Evolutionary conservation across 2,113 vertebrate species (phyloP).

Genomic region (Sterrhoptilus dennistouni): DNA sequence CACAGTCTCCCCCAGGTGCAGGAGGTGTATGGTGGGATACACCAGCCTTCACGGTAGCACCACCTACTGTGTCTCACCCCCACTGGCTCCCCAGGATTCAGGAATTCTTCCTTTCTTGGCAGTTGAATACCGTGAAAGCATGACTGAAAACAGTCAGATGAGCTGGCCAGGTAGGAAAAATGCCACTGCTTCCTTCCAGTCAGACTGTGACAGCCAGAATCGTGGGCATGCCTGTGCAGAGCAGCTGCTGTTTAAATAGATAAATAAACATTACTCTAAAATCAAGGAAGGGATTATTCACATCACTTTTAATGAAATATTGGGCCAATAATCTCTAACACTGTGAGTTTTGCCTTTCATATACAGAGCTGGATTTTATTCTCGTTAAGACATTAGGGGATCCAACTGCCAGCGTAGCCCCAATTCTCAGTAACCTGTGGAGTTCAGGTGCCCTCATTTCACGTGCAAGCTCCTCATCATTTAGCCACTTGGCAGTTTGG

Average conservation of each 20-base stretch:
- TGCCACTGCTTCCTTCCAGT: not conserved
- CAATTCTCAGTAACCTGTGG: fast-evolving
- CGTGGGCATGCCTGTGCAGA: fast-evolving
- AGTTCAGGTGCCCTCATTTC: not conserved
- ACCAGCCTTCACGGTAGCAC: not conserved
- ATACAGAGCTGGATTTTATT: not conserved
- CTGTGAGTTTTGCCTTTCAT: not conserved
- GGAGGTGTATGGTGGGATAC: not conserved
- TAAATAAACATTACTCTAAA: not conserved
- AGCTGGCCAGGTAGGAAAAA: not conserved
- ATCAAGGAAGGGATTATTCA: not conserved
- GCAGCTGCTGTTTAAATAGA: not conserved
- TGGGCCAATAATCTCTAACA: not conserved
- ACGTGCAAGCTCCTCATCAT: not conserved
- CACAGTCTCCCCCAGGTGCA: not conserved
- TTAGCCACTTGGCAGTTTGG: not conserved
- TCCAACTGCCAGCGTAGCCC: not conserved
- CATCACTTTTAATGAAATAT: not conserved
- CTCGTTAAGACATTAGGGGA: not conserved
- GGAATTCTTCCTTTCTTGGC: not conserved
- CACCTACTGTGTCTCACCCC: not conserved
- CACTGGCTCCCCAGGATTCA: not conserved
- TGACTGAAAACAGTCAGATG: not conserved
- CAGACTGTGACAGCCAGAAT: not conserved
- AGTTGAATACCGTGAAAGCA: not conserved